These are phyloP conservation scores for Macrostomum lignano DNA, from an alignment of 1,140 invertebrate genomes.

Conservation along the genomic window DNA sequence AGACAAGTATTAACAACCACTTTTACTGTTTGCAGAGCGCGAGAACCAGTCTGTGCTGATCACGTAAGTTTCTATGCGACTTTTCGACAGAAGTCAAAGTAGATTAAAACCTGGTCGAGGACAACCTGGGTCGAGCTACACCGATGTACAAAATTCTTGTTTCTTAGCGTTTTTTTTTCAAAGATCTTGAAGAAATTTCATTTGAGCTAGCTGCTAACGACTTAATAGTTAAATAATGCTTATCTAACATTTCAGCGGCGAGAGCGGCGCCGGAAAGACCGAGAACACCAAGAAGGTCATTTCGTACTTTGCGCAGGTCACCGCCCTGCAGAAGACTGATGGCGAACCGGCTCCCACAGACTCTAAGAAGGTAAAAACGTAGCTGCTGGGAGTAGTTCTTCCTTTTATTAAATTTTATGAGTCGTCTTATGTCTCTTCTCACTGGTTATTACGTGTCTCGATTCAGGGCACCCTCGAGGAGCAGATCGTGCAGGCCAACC, in stretches of 20 bases:
- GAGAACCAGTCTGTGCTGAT: slow-evolving; percentile 21
- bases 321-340: slow-evolving; percentile 32
- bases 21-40: slow-evolving; percentile 11
- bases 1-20: neutral
- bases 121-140: too few relatives aligned
- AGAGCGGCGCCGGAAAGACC: slow-evolving; percentile 96
- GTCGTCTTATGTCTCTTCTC: neutral
- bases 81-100: too few relatives aligned
- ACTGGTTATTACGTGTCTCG: neutral
- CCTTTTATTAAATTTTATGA: neutral
- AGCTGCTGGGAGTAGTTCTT: too few relatives aligned
- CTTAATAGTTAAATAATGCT: slow-evolving; percentile 10
- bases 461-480: slow-evolving; percentile 33
- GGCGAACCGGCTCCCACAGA: slow-evolving; percentile 5
- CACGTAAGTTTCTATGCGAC: slow-evolving; percentile 32
- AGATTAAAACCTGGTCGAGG: too few relatives aligned
- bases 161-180: too few relatives aligned
- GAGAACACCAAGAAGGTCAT: slow-evolving; percentile 99
- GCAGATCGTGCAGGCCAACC: slow-evolving; percentile 35
- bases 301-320: slow-evolving; percentile 81
- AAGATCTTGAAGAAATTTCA: too few relatives aligned
- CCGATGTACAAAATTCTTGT: too few relatives aligned
- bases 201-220: neutral
- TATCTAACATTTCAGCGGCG: slow-evolving; percentile 40
- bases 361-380: too few relatives aligned